Percentiles rank a stretch among this genome's conserved stretches.
Evolutionary conservation across 2,797 vertebrate genomes (phyloP).

Genomic region (Sparidentex hasta): DNA sequence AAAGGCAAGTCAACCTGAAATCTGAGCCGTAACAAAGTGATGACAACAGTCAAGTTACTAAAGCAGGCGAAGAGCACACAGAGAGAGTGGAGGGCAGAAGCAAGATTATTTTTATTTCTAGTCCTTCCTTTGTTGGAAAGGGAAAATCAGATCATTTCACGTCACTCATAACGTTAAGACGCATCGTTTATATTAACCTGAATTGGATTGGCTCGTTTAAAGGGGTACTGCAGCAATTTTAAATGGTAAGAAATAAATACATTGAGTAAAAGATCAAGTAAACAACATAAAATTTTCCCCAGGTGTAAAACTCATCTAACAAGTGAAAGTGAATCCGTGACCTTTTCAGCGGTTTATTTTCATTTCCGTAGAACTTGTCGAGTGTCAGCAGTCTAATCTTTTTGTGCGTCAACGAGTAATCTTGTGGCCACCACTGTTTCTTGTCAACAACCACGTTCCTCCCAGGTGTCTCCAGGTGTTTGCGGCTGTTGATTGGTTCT

Average conservation of each 20-base stretch:
- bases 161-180: not conserved
- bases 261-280: no score
- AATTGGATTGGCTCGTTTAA: not conserved
- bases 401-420: no score
- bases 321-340: no score
- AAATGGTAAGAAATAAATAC: not conserved
- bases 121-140: no score
- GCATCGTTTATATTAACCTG: not conserved
- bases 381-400: no score
- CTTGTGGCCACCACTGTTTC: no score
- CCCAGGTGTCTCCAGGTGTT: no score
- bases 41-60: slow-evolving; percentile 21
- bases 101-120: slow-evolving; percentile 18
- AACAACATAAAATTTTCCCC: not conserved
- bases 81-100: not conserved
- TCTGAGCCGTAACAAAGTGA: slow-evolving; percentile 18
- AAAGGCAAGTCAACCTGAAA: slow-evolving; percentile 14
- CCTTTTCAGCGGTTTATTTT: no score
- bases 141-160: not conserved
- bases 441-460: no score
- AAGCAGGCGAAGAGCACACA: not conserved
- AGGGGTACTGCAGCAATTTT: not conserved
- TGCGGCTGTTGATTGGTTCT: no score
- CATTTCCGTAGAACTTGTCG: no score
- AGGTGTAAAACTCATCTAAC: no score